Evolutionary conservation across 2,797 vertebrate genomes (phyloP).

Genomic region (Euphonia xanthogaster): DNA sequence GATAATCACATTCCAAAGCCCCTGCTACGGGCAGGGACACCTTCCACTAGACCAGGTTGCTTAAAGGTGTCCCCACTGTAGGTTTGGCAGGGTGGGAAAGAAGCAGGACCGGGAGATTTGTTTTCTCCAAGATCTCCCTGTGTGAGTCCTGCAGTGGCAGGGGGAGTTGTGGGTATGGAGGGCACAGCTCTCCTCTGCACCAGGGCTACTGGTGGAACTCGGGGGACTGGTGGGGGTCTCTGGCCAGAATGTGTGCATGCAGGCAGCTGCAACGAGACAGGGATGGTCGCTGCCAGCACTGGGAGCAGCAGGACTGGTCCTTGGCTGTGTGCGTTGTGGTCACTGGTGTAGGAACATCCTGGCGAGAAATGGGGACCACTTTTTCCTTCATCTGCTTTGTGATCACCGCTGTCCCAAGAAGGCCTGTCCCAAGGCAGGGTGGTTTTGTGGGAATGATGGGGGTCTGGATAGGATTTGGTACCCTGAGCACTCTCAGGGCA

Average conservation of each 20-base stretch:
- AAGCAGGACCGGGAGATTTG: rapidly evolving
- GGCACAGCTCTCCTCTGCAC: not conserved
- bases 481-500: not conserved
- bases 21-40: not conserved
- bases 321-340: rapidly evolving
- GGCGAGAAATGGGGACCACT: rapidly evolving
- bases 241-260: not conserved
- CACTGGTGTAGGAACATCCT: not conserved
- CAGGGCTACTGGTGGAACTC: not conserved
- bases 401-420: not conserved
- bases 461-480: not conserved
- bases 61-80: not conserved
- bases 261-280: not conserved
- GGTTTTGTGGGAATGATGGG: rapidly evolving
- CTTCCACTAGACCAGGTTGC: not conserved
- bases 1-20: not conserved
- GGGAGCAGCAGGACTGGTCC: not conserved
- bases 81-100: not conserved
- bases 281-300: rapidly evolving
- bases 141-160: not conserved
- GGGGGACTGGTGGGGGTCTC: not conserved
- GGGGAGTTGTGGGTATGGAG: rapidly evolving
- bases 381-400: not conserved
- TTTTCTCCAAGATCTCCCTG: not conserved
- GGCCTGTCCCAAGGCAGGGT: not conserved